Base-by-base conservation (phyloP, 2,888 invertebrate genomes). In the Chymomyza procnemis region DNA sequence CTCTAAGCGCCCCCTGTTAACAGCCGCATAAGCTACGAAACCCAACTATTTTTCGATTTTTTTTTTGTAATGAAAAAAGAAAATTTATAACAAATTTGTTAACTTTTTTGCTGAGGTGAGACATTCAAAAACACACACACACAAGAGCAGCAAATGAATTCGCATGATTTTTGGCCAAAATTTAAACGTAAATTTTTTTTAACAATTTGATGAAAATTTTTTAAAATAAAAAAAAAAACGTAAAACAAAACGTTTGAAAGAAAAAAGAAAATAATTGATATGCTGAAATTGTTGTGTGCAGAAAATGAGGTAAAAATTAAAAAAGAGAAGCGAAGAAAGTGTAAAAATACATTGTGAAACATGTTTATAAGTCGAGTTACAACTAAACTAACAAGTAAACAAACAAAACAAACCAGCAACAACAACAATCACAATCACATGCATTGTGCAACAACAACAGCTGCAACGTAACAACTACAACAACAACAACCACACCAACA, bases 281-380 rank as follows among this genome's bases (percentile, higher is more conserved):
- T 85, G 87, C 87, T 89, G 89, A 87, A 88, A 84, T 87, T 89
- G 85, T 87, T 89, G 89, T 90, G 90, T 90, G 90, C 90, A 41
- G 34, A 91, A 91, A 91, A 90, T 90, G 89, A 90, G 91, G 91
- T 91, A 91, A 90, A 80, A 80, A 84, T 78, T 54, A 21, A 54
- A 47, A 47, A 54, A 54, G 14, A 14, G 21, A 54, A 54, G 21
- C 54, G 18, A 18, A 54, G 54, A 54, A 21, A 14, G 54, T 54
- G 8, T 21, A 21, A 54, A 14, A 54, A 54, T 41, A 75, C 74
- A 72, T 69, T 73, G 91, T 90, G 91, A 91, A 91, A 91, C 91
- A 91, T 91, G 91, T 89, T 79, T 76, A 79, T 85, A 82, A 85
- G 83, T 83, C 80, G 68, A 78, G 67, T 16, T 46, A 61, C 46